Base-by-base conservation (phyloP, 2,113 vertebrate genomes). In the Glaucomys volans region DNA sequence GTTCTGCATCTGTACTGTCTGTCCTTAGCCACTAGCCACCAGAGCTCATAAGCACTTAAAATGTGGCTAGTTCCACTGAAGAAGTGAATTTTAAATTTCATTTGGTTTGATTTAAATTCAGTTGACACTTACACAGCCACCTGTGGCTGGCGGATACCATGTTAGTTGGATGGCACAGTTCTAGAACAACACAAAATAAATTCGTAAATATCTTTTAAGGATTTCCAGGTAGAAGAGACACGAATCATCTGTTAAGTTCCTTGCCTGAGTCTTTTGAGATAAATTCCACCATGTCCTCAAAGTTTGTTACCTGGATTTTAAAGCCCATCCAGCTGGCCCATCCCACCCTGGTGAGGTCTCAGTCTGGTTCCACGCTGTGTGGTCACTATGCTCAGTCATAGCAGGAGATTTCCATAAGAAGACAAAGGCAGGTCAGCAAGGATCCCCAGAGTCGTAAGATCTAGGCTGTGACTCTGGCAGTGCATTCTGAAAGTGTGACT, bases 401-500 rank as follows among this genome's bases (percentile, higher is more conserved):
- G 42, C 40, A 40, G 83, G 59, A 22, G 35, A 52, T 40, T 88
- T 40, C 76, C 67, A 44, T 64, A 30, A 81, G 52, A 85, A 44
- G 30, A 8, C 26, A 35, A 22, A 90, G 32, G 44, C 9, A 35
- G 22, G 10, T 91, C 9, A 59, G 6, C 37, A 42, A 76, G 81
- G 87, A 69, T 40, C 64, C 52, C 35, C 75, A 12, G 11, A 44
- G 67, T 76, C 16, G 64, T 69, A 54, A 79, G n/a, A 52, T 92
- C 50, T 30, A 20, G 66, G 37, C 10, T 35, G 18, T n/a, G 67
- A 52, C 50, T 67, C 18, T 30, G 8, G 32, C 30, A 8, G 44
- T n/a, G 13, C 42, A 0, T 62, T 50, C 54, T 8, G 4, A 13
- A 4, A 0, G 26, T 24, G 30, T 35, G 4, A 42, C 57, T 54